These are phyloP conservation scores for Tamias sibiricus DNA, from an alignment of 2,113 vertebrate genomes.

Conservation along the genomic window DNA sequence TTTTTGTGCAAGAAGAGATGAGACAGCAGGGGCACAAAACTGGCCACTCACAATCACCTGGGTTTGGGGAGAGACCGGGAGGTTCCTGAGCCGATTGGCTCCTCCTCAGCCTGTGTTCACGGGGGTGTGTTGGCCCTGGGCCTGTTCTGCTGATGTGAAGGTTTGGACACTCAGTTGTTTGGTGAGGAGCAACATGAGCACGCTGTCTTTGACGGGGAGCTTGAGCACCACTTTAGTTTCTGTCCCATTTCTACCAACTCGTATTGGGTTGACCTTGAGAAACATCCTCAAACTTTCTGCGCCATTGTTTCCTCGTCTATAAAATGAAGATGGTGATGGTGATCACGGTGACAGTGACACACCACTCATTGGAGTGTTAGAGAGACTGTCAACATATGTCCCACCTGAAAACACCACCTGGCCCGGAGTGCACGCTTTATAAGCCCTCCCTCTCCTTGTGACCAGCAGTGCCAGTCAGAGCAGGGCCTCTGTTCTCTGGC, in stretches of 20 bases:
- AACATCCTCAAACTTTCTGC: neutral
- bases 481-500: neutral
- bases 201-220: neutral
- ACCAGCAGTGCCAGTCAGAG: neutral
- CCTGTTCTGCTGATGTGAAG: neutral
- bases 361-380: neutral
- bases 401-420: neutral
- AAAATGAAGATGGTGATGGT: neutral
- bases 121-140: neutral
- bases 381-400: neutral
- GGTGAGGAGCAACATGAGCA: neutral
- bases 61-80: neutral
- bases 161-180: neutral
- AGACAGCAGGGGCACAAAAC: neutral
- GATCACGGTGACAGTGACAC: neutral
- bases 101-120: too few species aligned
- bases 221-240: neutral
- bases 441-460: fast-evolving
- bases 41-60: neutral
- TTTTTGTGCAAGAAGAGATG: neutral
- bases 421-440: neutral
- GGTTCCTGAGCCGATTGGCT: fast-evolving
- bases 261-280: neutral
- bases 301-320: neutral
- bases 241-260: neutral